Percentiles rank a stretch among this genome's conserved stretches.
These are phyloP conservation scores for Malacoraja senta DNA, from an alignment of 2,797 vertebrate species.

Conservation along the genomic window DNA sequence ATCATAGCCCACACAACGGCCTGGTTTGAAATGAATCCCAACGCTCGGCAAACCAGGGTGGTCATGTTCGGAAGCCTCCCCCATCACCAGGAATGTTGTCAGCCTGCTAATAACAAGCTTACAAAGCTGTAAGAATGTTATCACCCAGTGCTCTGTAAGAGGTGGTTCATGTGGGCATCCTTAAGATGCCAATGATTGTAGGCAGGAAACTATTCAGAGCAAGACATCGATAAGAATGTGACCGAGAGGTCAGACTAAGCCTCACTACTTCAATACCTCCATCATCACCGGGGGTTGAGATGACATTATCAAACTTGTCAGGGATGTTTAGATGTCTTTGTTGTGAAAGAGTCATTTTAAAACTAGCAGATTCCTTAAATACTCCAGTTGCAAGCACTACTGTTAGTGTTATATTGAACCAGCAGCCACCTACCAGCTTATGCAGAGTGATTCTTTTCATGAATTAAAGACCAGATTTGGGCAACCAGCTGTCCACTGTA, in stretches of 20 bases:
- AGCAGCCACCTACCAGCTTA: background rate
- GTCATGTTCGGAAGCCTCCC: background rate
- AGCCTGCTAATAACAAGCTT: background rate
- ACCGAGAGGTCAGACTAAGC: background rate
- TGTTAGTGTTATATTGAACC: background rate
- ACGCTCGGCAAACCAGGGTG: background rate
- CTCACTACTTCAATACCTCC: background rate
- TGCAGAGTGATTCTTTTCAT: too few relatives aligned
- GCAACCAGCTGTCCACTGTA: background rate
- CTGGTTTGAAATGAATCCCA: constrained; percentile 61
- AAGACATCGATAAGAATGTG: constrained; percentile 20
- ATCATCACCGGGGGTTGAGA: background rate
- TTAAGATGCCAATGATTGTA: constrained; percentile 11
- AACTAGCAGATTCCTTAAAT: background rate
- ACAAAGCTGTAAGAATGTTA: background rate
- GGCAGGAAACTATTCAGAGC: constrained; percentile 14
- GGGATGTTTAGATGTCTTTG: constrained; percentile 14
- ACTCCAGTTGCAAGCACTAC: background rate
- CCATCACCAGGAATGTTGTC: background rate
- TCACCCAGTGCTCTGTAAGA: background rate
- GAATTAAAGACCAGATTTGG: background rate
- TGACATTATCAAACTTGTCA: background rate
- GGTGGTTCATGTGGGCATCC: constrained; percentile 25
- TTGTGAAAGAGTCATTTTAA: background rate
- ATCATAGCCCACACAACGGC: constrained; percentile 50